Percentiles rank a stretch among this genome's conserved stretches.
These are phyloP conservation scores for Octonoba sinensis DNA, from an alignment of 2,888 invertebrate genomes.

Conservation along the genomic window DNA sequence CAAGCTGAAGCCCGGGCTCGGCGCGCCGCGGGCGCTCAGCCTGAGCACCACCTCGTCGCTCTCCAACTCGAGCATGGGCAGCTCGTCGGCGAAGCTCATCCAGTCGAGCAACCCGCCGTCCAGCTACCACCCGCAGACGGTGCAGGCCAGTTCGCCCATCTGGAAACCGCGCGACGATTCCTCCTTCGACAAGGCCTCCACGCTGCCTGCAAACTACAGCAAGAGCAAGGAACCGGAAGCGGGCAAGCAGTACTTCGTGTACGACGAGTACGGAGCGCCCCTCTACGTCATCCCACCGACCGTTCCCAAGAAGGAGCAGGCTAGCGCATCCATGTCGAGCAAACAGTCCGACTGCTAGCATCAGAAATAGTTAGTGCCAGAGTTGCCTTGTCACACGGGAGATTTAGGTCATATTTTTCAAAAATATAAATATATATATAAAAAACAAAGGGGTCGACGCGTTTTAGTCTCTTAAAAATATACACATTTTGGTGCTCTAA, in stretches of 20 bases:
- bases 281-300: constrained; percentile 66
- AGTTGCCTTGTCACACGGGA: constrained; percentile 59
- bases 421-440: constrained; percentile 10
- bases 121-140: constrained; percentile 82
- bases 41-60: constrained; percentile 93
- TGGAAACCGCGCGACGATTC: constrained; percentile 92
- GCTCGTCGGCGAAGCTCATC: constrained; percentile 87
- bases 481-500: constrained; percentile 56
- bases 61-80: constrained; percentile 93
- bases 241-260: constrained; percentile 66
- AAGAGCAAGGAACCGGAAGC: constrained; percentile 37
- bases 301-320: constrained; percentile 61
- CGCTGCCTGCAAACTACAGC: constrained; percentile 53
- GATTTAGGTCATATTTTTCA: constrained; percentile 62
- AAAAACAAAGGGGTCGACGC: constrained; percentile 4
- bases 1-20: constrained; percentile 77
- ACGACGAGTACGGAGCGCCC: constrained; percentile 66
- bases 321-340: constrained; percentile 53
- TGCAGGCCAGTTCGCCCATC: constrained; percentile 86
- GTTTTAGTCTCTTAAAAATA: constrained; percentile 61
- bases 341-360: constrained; percentile 64
- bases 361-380: constrained; percentile 51
- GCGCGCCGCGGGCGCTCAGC: constrained; percentile 93
- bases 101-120: constrained; percentile 94
- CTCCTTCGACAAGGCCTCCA: constrained; percentile 73